A percentile compares a stretch with the other conserved stretches of the same genome.
Evolutionary conservation across 1,140 invertebrate species (phyloP).

Genomic region (Maconellicoccus hirsutus): DNA sequence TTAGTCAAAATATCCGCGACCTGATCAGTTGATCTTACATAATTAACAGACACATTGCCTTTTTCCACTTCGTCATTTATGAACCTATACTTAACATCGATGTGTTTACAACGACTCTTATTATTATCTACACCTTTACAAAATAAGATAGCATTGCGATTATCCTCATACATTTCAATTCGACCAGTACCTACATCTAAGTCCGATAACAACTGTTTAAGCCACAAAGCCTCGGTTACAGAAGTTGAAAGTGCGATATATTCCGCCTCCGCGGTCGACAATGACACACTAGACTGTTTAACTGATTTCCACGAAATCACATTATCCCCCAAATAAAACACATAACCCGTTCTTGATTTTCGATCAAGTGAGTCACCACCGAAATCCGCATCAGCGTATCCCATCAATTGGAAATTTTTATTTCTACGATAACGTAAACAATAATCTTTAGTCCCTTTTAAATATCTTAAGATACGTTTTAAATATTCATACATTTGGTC

Average conservation of each 20-base stretch:
- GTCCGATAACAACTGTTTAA: not conserved
- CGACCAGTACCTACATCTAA: not conserved
- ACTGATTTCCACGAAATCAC: conserved; percentile 41
- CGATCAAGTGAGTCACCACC: conserved; percentile 30
- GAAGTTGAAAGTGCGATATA: not conserved
- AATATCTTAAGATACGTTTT: too few species aligned
- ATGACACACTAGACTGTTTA: conserved; percentile 36
- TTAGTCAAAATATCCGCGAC: too few species aligned
- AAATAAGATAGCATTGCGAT: conserved; percentile 10
- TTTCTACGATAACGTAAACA: too few species aligned
- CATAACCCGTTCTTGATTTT: conserved; percentile 33
- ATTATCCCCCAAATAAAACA: conserved; percentile 32
- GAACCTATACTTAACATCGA: too few species aligned
- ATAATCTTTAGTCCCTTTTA: too few species aligned
- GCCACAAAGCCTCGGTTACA: not conserved
- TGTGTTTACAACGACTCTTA: too few species aligned
- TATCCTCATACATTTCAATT: conserved; percentile 6
- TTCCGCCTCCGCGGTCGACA: conserved; percentile 8
- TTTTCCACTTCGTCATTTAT: too few species aligned
- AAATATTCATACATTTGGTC: not conserved
- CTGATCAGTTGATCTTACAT: too few species aligned
- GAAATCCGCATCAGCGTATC: conserved; percentile 33
- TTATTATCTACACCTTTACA: too few species aligned
- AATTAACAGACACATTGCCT: too few species aligned
- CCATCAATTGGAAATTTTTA: too few species aligned